Base-by-base conservation (phyloP, 2,797 vertebrate genomes). In the Pempheris klunzingeri region DNA sequence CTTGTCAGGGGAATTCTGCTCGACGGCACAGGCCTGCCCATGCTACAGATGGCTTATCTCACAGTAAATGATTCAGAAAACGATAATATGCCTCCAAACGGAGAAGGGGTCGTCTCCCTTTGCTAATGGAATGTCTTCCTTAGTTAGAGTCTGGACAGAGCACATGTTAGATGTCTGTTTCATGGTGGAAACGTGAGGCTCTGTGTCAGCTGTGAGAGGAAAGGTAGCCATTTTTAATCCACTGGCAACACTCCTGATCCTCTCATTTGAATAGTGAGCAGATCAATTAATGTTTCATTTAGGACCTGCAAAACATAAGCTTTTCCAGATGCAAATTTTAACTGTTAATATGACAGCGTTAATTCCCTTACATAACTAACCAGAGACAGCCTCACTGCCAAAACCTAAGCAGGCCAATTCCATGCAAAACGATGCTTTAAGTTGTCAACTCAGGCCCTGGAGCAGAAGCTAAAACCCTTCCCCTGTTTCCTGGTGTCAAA, bases 21-120 rank as follows among this genome's bases (percentile, higher is more conserved):
- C 11, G 34, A 78, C 62, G 49, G 76, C 78, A 30, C 49, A 1
- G 74, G 73, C 78, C 75, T 85, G 81, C 76, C 74, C 46, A 4
- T 44, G 81, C 78, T 87, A 30, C 91, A 90, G 90, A 91, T 90
- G 90, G 91, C 88, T 88, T 88, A 92, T 89, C 89, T 93, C 90
- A 90, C 80, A 86, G 77, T 87, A 87, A 93, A 90, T 92, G 92
- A 92, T 85, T 90, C 84, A 83, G 90, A 90, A 92, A 92, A 92
- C 53, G 83, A 91, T 89, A 82, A 92, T 84, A 81, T 70, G 88
- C 46, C 80, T 87, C 61, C 68, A 71, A 90, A 88, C 63, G 52
- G 64, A 46, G 64, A 55, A 70, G 67, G 86, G 87, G 88, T 85
- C 74, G 62, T 82, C 78, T 82, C 63, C 61, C 74, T 57, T 76